Evolutionary conservation across 2,888 invertebrate genomes (phyloP).

Genomic region (Cryptops parisi): DNA sequence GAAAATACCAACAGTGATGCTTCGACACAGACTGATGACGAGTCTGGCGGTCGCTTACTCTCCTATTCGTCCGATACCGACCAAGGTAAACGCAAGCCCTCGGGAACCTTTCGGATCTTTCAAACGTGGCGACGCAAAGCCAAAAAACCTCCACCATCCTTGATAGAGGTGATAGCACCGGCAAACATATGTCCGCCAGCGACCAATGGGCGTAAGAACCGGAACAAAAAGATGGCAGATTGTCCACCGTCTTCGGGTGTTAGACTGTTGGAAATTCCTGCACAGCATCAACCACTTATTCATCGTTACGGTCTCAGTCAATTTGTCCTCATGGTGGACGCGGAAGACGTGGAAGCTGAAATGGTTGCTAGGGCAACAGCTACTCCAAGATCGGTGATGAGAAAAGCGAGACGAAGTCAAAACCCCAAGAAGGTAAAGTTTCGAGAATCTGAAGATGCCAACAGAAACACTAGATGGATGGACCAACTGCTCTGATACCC

Average conservation of each 20-base stretch:
- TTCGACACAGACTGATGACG: not conserved
- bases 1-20: not conserved
- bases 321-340: constrained; percentile 9
- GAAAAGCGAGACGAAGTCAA: not conserved
- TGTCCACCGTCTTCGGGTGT: not conserved
- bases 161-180: too few species aligned
- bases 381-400: constrained; percentile 6
- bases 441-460: not conserved
- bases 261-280: constrained; percentile 6
- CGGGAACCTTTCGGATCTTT: not conserved
- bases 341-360: not conserved
- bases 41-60: not conserved
- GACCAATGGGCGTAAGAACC: not conserved
- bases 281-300: constrained; percentile 8
- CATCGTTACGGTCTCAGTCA: constrained; percentile 11
- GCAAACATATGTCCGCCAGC: not conserved
- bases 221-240: not conserved
- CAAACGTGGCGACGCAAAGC: not conserved
- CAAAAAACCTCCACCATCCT: not conserved
- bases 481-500: not conserved
- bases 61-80: not conserved
- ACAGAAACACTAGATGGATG: not conserved
- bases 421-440: constrained; percentile 5
- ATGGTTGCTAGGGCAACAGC: not conserved
- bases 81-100: not conserved